Conservation (phyloP, 2,888 invertebrate genomes). For the Frankliniella fusca region DNA sequence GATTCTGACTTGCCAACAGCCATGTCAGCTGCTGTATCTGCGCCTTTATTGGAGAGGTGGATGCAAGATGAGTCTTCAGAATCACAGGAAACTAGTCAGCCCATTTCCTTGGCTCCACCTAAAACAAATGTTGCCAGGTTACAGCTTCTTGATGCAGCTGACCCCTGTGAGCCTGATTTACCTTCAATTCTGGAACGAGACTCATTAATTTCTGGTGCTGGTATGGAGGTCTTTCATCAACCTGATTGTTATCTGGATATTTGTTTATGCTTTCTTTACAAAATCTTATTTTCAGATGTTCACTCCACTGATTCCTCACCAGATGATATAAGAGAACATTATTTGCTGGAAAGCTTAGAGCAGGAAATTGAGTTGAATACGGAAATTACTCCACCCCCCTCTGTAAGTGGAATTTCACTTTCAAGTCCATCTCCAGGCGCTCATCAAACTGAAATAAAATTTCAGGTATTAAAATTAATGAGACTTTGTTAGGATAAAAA, state of each 20-base stretch:
- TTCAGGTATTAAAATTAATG: slow-evolving; percentile 30
- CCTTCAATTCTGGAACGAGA: not conserved
- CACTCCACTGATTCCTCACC: not conserved
- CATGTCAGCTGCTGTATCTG: slow-evolving; percentile 18
- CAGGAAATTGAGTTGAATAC: not conserved
- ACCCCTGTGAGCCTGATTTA: not conserved
- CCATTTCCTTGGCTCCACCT: not conserved
- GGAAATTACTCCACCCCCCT: not conserved
- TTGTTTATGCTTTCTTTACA: not conserved
- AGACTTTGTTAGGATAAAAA: not conserved
- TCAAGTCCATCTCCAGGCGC: not conserved
- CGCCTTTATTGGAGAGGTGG: not conserved
- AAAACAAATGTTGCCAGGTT: not conserved
- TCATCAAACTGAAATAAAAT: slow-evolving; percentile 10
- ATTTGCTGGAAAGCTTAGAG: slow-evolving; percentile 13
- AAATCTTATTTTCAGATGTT: not conserved
- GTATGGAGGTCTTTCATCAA: not conserved
- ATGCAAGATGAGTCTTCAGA: not conserved
- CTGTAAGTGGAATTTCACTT: slow-evolving; percentile 9
- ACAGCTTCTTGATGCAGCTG: not conserved
- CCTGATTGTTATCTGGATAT: not conserved
- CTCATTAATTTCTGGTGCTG: not conserved
- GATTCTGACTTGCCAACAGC: not conserved
- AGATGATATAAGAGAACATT: not conserved
- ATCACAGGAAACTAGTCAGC: not conserved